Conservation (phyloP, 37 sponge, comb jelly and placozoan genomes). For the Ephydatia muelleri region DNA sequence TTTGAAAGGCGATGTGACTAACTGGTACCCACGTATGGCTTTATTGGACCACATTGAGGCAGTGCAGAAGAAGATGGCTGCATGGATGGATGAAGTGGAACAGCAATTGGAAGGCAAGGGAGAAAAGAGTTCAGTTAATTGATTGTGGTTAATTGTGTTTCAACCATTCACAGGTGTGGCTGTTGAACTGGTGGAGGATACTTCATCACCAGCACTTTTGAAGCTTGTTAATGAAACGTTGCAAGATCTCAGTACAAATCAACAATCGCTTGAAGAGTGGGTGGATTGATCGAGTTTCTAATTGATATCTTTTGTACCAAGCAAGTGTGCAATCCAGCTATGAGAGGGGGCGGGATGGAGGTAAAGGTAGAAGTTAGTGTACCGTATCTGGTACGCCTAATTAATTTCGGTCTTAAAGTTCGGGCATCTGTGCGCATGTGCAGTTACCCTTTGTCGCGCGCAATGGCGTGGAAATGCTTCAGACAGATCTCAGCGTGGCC, state of each 20-base stretch:
- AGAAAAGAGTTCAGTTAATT: too few species aligned
- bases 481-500: background rate
- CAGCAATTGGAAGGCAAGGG: slow-evolving; percentile 55
- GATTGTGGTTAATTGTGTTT: too few species aligned
- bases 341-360: too few species aligned
- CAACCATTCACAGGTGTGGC: background rate
- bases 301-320: background rate
- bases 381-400: too few species aligned
- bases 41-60: slow-evolving; percentile 66
- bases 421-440: background rate
- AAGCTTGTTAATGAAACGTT: background rate
- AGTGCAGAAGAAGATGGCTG: slow-evolving; percentile 56
- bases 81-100: slow-evolving; percentile 49
- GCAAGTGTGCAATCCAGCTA: background rate
- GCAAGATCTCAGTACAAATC: background rate
- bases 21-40: slow-evolving; percentile 67
- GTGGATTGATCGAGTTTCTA: background rate
- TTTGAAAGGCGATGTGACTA: slow-evolving; percentile 52
- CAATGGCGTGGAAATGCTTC: background rate
- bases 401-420: too few species aligned
- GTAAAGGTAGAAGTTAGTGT: too few species aligned
- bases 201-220: background rate
- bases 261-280: background rate
- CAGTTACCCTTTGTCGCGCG: background rate
- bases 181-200: background rate